Evolutionary conservation across 2,797 vertebrate species (phyloP).

Genomic region (Gymnodraco acuticeps): DNA sequence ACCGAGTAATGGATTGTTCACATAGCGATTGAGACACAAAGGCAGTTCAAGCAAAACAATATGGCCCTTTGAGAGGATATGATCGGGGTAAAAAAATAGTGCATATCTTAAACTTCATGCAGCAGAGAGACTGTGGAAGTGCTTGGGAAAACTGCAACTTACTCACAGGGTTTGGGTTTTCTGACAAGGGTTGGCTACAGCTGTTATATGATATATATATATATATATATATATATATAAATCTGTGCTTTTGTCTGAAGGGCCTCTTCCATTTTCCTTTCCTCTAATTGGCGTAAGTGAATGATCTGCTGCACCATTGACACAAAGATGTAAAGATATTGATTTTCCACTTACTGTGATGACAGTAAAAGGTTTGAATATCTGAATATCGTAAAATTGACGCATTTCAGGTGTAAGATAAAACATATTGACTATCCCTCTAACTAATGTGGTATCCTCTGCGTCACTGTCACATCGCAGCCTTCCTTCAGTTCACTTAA

Average conservation of each 20-base stretch:
- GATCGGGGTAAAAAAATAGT: conserved; percentile 53
- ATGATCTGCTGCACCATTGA: conserved; percentile 38
- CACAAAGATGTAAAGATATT: conserved; percentile 42
- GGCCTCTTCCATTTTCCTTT: conserved; percentile 34
- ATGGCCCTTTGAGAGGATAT: conserved; percentile 71
- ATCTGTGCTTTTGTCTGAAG: conserved; percentile 39
- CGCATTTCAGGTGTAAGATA: not conserved
- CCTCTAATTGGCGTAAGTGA: conserved; percentile 50
- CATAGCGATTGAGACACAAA: conserved; percentile 72
- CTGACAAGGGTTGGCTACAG: conserved; percentile 22
- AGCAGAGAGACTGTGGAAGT: conserved; percentile 6
- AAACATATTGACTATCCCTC: conserved; percentile 7
- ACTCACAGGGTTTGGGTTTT: not conserved
- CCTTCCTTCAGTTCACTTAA: conserved; percentile 1
- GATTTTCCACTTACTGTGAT: conserved; percentile 48
- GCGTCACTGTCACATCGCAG: not conserved
- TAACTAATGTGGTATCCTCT: not conserved
- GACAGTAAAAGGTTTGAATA: conserved; percentile 42
- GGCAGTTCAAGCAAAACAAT: conserved; percentile 72
- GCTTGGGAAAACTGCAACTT: conserved; percentile 9
- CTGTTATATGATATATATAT: too few species aligned
- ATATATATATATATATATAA: too few species aligned
- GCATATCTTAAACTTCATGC: conserved; percentile 30
- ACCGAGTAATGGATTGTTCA: conserved; percentile 83
- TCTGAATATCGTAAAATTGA: conserved; percentile 6